phyloP scores from a whole-genome alignment of 64 coral and sea anemone genomes.

The Stichodactyla mertensii region DNA sequence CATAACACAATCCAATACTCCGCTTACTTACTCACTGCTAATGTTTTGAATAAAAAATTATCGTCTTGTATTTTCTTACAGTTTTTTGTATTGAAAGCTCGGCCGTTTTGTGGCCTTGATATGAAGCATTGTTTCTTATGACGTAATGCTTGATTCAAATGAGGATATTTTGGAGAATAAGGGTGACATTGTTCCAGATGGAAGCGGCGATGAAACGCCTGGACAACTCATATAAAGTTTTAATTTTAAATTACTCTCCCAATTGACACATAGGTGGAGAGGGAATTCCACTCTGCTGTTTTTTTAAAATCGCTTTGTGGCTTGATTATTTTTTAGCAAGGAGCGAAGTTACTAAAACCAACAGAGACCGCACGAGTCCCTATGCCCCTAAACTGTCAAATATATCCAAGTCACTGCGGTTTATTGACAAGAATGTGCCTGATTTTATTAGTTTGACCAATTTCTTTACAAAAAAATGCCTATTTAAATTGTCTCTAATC shows the following conservation, averaged over 20 bases:
- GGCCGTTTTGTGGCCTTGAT: not conserved
- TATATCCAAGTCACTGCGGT: not conserved
- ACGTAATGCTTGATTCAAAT: not conserved
- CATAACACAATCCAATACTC: not conserved
- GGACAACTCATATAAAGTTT: not conserved
- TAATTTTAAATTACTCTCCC: not conserved
- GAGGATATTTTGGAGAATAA: not conserved
- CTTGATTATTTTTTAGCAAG: not conserved
- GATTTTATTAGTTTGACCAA: not conserved
- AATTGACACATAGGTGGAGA: not conserved
- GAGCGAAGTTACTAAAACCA: not conserved
- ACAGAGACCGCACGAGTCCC: not conserved
- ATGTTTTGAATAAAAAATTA: not conserved
- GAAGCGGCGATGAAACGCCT: not conserved
- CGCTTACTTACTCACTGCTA: not conserved
- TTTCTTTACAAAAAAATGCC: not conserved
- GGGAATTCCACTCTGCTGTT: not conserved
- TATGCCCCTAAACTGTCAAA: not conserved
- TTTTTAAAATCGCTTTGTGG: not conserved
- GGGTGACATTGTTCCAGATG: not conserved
- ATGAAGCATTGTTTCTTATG: not conserved
- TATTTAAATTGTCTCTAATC: not conserved
- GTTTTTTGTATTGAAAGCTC: not conserved
- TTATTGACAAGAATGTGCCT: not conserved
- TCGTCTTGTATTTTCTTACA: not conserved